Evolutionary conservation across 1,140 invertebrate species (phyloP), one percentile per base, ranked within the genome.

Genomic region (Penaeus vannamei): DNA sequence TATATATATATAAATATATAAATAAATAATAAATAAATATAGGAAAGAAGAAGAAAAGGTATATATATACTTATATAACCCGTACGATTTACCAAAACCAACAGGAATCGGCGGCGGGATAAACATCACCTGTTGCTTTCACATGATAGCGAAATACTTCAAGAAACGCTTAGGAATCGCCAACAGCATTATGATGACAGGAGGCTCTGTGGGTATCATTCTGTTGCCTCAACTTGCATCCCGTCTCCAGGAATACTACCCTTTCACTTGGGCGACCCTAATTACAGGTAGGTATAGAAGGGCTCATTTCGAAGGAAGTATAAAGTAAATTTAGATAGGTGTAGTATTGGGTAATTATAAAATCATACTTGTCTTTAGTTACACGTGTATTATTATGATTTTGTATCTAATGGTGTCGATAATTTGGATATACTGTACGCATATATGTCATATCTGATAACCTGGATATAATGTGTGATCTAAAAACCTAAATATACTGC

Each of bases 81-180:
- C 3, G 14, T 53, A 53, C 53, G 53, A 53, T 53, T 53, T 53
- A 53, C 12, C 53, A 53, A 53, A 12, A 14, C 12, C 72, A 29
- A 76, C 23, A 76, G 72, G 72, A 32, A 76, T 29, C 4, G 72
- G 72, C 29, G 72, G 72, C 72, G 72, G 72, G 12, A 76, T 76
- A 20, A 32, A 36, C 72, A 76, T 76, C 14, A 76, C 29, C 72
- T 32, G 72, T 26, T 76, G 72, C 42, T 76, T 32, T 76, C 26
- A 29, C n/a, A 76, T 76, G 26, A 32, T n/a, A n/a, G 72, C 72
- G 72, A 76, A 76, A 22, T 76, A 76, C 72, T 76, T 76, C 72
- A 76, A 76, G 72, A 76, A 76, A 14, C 72, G 72, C 5, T 29
- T 76, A n/a, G 72, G 72, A 32, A 29, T 76, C 7, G 72, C 72